phyloP scores from a whole-genome alignment of 2,888 invertebrate species.

The Ectemnius lituratus region DNA sequence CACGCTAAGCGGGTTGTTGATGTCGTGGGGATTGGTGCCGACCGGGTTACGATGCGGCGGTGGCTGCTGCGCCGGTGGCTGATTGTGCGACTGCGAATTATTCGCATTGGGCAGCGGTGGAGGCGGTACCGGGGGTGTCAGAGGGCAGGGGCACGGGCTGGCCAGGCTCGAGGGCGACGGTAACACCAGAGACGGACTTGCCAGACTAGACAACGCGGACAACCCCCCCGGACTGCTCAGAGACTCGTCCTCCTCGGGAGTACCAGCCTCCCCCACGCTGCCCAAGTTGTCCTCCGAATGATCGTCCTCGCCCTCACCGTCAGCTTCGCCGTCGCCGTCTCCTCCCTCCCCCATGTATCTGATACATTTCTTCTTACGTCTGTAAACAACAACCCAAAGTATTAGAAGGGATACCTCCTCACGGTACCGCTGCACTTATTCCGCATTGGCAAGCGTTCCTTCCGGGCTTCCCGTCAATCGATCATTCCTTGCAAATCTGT shows the following conservation, averaged over 20 bases:
- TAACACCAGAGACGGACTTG: conserved; percentile 85
- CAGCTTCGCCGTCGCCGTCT: conserved; percentile 82
- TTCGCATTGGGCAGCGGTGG: conserved; percentile 54
- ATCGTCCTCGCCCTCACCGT: conserved; percentile 81
- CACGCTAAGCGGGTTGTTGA: conserved; percentile 94
- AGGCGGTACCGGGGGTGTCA: conserved; percentile 75
- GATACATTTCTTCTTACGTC: conserved; percentile 98
- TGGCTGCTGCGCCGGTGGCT: conserved; percentile 68
- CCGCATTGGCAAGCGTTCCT: conserved; percentile 14
- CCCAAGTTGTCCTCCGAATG: conserved; percentile 87
- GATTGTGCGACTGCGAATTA: conserved; percentile 42
- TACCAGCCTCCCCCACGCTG: conserved; percentile 89
- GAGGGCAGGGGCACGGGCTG: conserved; percentile 81
- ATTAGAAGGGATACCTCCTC: conserved; percentile 30
- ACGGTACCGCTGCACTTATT: neutral
- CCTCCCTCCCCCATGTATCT: conserved; percentile 94
- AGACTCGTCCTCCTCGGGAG: conserved; percentile 77
- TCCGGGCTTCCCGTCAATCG: neutral
- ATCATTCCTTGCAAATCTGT: conserved; percentile 5
- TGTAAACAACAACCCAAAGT: conserved; percentile 77
- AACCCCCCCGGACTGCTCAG: conserved; percentile 82
- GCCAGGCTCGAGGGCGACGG: conserved; percentile 87
- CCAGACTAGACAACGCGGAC: conserved; percentile 84
- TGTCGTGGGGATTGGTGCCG: conserved; percentile 94
- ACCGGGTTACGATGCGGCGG: conserved; percentile 87